Evolutionary conservation across 1,140 invertebrate genomes (phyloP).

Genomic region (Amyelois transitella): DNA sequence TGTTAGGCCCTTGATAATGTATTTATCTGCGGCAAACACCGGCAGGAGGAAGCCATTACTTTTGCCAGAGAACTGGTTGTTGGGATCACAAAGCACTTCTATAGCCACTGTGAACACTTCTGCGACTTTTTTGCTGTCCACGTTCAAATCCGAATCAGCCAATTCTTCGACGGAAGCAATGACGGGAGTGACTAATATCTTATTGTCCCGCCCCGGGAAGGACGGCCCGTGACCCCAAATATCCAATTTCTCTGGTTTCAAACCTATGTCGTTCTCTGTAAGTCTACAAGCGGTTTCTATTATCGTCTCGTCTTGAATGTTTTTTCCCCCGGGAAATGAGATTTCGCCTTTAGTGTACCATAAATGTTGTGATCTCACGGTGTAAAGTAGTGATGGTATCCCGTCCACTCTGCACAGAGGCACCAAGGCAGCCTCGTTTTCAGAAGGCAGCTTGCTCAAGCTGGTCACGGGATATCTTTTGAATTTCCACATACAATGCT

Average conservation of each 20-base stretch:
- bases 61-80: conserved; percentile 66
- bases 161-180: conserved; percentile 79
- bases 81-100: conserved; percentile 78
- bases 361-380: conserved; percentile 83
- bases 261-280: conserved; percentile 89
- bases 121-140: conserved; percentile 85
- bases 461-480: conserved; percentile 31
- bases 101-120: conserved; percentile 84
- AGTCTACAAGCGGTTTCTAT: conserved; percentile 88
- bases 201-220: conserved; percentile 73
- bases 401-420: conserved; percentile 83
- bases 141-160: conserved; percentile 70
- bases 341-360: conserved; percentile 86
- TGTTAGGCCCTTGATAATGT: conserved; percentile 67
- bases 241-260: conserved; percentile 78
- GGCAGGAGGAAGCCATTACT: conserved; percentile 53
- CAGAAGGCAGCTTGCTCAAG: conserved; percentile 15
- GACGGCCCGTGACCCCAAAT: conserved; percentile 80
- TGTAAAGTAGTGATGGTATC: conserved; percentile 86
- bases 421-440: conserved; percentile 76
- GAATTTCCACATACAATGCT: conserved; percentile 47
- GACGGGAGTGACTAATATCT: conserved; percentile 81
- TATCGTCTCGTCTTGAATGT: conserved; percentile 79
- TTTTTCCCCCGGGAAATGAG: conserved; percentile 91
- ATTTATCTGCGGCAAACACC: conserved; percentile 49